phyloP scores from a whole-genome alignment of 2,797 vertebrate species.

The Enoplosus armatus region DNA sequence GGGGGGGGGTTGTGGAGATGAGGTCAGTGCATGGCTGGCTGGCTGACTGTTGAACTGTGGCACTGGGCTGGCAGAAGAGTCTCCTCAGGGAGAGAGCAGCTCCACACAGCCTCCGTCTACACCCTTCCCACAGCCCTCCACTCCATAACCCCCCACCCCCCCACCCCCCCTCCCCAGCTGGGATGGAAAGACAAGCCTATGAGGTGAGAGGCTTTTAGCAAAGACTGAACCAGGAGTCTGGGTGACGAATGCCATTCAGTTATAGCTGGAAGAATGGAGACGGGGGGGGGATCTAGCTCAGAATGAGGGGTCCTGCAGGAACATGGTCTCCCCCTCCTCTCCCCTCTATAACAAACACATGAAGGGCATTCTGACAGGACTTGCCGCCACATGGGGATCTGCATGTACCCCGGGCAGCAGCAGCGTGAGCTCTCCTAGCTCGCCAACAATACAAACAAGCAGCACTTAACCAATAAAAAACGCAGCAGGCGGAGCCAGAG shows the following conservation, averaged over 20 bases:
- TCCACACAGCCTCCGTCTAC: conserved; percentile 62
- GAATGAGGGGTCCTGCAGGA: not conserved
- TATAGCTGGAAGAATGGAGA: not conserved
- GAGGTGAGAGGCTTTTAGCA: too few species aligned
- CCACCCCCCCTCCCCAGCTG: conserved; percentile 67
- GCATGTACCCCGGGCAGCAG: not conserved
- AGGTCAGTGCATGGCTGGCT: conserved; percentile 82
- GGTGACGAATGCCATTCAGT: conserved; percentile 2
- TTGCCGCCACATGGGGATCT: conserved; percentile 8
- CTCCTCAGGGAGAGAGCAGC: conserved; percentile 75
- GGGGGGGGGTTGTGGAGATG: conserved; percentile 67
- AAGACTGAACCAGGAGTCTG: too few species aligned
- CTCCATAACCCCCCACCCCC: conserved; percentile 54
- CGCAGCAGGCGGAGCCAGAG: not conserved
- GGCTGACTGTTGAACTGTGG: conserved; percentile 85
- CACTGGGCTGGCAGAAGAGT: conserved; percentile 81
- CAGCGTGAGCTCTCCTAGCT: not conserved
- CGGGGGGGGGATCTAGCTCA: not conserved
- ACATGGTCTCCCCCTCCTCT: not conserved
- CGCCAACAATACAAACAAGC: conserved; percentile 17
- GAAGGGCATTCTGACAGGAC: conserved; percentile 30
- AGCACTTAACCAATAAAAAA: conserved; percentile 1
- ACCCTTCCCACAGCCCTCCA: conserved; percentile 44
- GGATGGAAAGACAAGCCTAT: conserved; percentile 50
- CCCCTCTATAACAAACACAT: conserved; percentile 8